These are phyloP conservation scores for Halyomorpha halys DNA, from an alignment of 1,140 invertebrate genomes.

Conservation along the genomic window DNA sequence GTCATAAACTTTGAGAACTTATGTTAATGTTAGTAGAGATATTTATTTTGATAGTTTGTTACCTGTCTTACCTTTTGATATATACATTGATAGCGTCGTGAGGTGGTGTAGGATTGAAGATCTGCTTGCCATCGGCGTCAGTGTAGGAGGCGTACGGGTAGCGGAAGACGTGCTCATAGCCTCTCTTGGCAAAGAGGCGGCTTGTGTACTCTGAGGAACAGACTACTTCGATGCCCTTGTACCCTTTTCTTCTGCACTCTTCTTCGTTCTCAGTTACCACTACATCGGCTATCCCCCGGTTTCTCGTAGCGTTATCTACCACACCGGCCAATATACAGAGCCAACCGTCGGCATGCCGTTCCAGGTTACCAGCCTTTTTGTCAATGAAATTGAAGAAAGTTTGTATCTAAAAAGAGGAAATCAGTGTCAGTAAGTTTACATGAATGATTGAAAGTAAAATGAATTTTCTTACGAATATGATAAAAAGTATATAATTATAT, in stretches of 20 bases:
- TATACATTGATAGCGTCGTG: neutral
- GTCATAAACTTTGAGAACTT: too few relatives aligned
- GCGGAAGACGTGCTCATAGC: neutral
- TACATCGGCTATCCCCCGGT: neutral
- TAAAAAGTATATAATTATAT: too few relatives aligned
- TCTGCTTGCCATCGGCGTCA: neutral
- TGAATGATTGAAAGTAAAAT: too few relatives aligned
- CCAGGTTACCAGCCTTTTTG: neutral
- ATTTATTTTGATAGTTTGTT: too few relatives aligned
- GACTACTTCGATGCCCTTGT: conserved; percentile 16
- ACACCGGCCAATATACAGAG: neutral
- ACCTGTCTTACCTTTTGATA: neutral
- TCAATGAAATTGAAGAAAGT: neutral
- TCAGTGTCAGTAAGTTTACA: too few relatives aligned
- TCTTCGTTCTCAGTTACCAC: conserved; percentile 1
- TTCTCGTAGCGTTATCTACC: neutral
- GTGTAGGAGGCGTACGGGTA: neutral
- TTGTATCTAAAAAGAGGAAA: neutral
- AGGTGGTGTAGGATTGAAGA: neutral
- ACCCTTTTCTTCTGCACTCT: neutral
- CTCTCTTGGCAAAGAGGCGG: conserved; percentile 11
- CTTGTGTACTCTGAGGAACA: conserved; percentile 13
- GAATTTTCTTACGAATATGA: too few relatives aligned
- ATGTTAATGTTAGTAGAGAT: too few relatives aligned
- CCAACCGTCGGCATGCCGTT: neutral